Evolutionary conservation across 2,113 vertebrate genomes (phyloP).

Genomic region (Tonatia bakeri): DNA sequence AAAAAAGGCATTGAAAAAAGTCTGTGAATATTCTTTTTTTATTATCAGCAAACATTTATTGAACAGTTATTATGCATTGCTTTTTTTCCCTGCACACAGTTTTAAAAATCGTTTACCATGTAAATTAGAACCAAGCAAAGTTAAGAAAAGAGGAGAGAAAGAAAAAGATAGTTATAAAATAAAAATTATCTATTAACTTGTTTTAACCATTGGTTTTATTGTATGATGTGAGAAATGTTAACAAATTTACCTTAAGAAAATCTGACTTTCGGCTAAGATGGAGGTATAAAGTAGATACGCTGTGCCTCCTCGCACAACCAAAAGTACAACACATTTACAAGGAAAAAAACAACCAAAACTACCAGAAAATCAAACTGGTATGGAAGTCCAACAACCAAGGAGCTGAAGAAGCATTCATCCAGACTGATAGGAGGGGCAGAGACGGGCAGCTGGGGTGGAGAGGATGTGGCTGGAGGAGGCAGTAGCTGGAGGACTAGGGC

Average conservation of each 20-base stretch:
- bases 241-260: neutral
- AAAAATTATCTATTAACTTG: neutral
- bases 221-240: neutral
- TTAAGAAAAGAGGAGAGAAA: neutral
- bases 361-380: no score
- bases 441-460: no score
- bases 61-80: neutral
- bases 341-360: no score
- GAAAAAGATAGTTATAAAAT: neutral
- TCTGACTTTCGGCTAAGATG: neutral
- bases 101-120: neutral
- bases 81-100: neutral
- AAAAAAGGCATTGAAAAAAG: neutral
- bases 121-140: neutral
- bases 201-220: conserved; percentile 4
- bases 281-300: no score
- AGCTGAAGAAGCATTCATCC: no score
- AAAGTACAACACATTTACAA: no score
- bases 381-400: no score
- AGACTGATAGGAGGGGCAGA: no score
- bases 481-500: no score
- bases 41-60: neutral
- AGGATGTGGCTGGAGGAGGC: no score
- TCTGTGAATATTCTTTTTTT: neutral
- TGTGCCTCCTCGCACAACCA: no score